phyloP scores from a whole-genome alignment of 2,113 vertebrate genomes.

The Spilogale gracilis region DNA sequence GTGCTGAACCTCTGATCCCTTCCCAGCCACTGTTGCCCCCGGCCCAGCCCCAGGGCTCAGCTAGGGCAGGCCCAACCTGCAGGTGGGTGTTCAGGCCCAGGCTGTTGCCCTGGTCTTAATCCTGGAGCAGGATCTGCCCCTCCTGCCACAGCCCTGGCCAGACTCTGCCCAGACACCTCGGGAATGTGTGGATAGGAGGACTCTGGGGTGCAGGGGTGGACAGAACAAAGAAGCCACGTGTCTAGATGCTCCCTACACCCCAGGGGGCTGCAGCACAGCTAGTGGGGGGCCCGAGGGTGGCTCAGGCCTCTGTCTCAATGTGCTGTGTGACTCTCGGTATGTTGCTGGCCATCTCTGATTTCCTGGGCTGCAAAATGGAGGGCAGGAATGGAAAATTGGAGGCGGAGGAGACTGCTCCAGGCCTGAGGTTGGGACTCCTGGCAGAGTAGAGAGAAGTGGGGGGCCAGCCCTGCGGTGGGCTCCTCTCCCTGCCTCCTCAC shows the following conservation, averaged over 20 bases:
- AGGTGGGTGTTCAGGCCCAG: background rate
- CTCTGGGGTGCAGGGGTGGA: background rate
- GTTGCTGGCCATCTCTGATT: background rate
- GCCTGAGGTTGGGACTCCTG: background rate
- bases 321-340: background rate
- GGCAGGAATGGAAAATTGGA: background rate
- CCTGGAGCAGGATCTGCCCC: constrained; percentile 12
- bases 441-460: background rate
- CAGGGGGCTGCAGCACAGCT: background rate
- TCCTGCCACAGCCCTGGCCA: constrained; percentile 18
- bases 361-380: background rate
- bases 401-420: background rate
- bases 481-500: constrained; percentile 55
- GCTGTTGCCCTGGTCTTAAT: constrained; percentile 64
- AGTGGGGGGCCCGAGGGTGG: rapidly evolving
- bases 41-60: background rate
- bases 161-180: constrained; percentile 65
- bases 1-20: background rate
- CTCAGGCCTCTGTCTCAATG: rapidly evolving
- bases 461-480: constrained; percentile 9
- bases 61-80: background rate
- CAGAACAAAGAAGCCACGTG: background rate
- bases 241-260: background rate
- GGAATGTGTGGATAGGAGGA: constrained; percentile 64
- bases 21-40: background rate